phyloP scores from a whole-genome alignment of 1,140 invertebrate genomes.

The Papilio dardanus region DNA sequence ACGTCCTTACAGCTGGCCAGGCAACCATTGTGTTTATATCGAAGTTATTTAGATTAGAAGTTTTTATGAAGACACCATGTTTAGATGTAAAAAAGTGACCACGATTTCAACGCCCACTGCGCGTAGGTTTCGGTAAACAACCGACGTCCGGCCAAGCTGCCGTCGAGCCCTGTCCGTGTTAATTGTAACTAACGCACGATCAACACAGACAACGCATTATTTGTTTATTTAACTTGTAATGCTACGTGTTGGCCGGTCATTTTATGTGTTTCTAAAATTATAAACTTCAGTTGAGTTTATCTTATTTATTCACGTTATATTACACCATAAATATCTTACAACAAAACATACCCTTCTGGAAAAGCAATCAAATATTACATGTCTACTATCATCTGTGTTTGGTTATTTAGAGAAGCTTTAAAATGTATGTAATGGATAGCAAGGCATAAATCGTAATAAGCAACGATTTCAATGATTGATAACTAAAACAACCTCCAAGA shows the following conservation, averaged over 20 bases:
- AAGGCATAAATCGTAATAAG: too few species aligned
- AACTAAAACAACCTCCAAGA: too few species aligned
- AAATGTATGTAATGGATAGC: not conserved
- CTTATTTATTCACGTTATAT: not conserved
- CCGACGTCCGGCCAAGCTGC: constrained; percentile 62
- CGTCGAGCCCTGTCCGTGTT: constrained; percentile 47
- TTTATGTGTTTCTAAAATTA: constrained; percentile 8
- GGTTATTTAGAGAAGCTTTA: not conserved
- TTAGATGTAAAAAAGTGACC: constrained; percentile 49
- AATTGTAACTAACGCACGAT: constrained; percentile 39
- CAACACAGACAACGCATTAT: not conserved
- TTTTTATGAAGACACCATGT: constrained; percentile 38
- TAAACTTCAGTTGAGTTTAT: not conserved
- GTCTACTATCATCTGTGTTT: not conserved
- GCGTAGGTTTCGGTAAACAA: constrained; percentile 70
- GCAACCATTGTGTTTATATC: constrained; percentile 24
- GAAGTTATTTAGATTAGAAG: constrained; percentile 27
- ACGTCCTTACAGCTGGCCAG: constrained; percentile 32
- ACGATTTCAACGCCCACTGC: constrained; percentile 57
- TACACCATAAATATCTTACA: not conserved
- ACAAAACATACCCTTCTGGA: not conserved
- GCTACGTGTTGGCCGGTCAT: not conserved
- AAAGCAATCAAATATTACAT: not conserved
- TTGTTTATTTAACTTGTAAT: constrained; percentile 26
- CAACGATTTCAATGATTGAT: too few species aligned